A percentile compares a stretch with the other conserved stretches of the same genome.
Conservation (phyloP, 1,140 invertebrate genomes). For the Paracyclopina nana region DNA sequence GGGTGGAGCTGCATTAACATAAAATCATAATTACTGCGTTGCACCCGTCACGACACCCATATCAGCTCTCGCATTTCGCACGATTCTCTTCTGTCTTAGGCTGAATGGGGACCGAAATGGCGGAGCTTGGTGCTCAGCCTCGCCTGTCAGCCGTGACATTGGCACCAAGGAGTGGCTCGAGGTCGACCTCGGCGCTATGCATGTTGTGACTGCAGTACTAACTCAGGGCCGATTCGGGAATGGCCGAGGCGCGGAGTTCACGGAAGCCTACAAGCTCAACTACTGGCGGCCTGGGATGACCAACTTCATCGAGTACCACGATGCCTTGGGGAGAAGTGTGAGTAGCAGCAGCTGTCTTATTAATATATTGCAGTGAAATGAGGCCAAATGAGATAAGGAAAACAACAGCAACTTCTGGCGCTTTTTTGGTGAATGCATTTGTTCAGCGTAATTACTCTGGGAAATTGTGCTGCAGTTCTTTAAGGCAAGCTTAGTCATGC, state of each 20-base stretch:
- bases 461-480: no score
- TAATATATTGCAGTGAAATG: no score
- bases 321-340: conserved; percentile 49
- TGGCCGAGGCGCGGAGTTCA: conserved; percentile 73
- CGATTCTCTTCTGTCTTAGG: conserved; percentile 34
- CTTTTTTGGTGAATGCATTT: no score
- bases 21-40: no score
- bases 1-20: no score
- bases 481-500: no score
- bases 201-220: conserved; percentile 63
- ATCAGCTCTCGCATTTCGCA: background rate
- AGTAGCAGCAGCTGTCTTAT: no score
- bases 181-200: conserved; percentile 51
- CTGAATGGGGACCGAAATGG: conserved; percentile 64
- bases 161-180: conserved; percentile 42
- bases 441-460: no score
- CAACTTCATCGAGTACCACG: conserved; percentile 56
- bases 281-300: conserved; percentile 49
- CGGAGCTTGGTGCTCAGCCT: conserved; percentile 81
- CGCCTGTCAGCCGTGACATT: conserved; percentile 30
- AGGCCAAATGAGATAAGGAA: no score
- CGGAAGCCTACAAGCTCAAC: conserved; percentile 60
- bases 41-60: no score
- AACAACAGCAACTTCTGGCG: no score
- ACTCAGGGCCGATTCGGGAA: conserved; percentile 84